Conservation (phyloP, 2,113 vertebrate species). For the Haemorhous mexicanus region DNA sequence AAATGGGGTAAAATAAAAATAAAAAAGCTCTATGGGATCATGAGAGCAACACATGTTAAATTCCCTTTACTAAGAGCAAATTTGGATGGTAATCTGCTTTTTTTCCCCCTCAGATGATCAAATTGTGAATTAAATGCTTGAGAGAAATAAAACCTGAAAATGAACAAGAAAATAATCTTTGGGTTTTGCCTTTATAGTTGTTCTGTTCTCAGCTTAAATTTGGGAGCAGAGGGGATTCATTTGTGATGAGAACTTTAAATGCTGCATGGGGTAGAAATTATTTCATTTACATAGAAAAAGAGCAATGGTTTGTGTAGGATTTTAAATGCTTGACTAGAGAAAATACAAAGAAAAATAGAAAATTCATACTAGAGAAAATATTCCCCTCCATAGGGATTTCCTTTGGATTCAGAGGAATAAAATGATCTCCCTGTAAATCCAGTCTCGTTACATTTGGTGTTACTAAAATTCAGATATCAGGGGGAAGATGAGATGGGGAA, state of each 20-base stretch:
- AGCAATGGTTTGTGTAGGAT: rapidly evolving
- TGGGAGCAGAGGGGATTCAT: not conserved
- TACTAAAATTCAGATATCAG: not conserved
- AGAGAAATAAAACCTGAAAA: not conserved
- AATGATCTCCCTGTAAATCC: not conserved
- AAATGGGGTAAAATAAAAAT: not conserved
- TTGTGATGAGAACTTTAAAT: not conserved
- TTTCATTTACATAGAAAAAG: not conserved
- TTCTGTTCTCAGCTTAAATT: not conserved
- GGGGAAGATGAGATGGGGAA: not conserved
- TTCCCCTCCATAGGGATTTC: not conserved
- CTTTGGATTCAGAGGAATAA: not conserved
- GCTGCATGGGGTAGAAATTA: not conserved
- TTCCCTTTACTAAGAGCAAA: not conserved
- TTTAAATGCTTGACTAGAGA: not conserved
- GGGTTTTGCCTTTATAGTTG: not conserved
- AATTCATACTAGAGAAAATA: not conserved
- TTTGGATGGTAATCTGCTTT: not conserved
- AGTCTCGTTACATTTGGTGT: not conserved
- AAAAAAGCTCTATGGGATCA: not conserved
- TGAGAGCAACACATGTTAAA: rapidly evolving
- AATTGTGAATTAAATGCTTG: not conserved
- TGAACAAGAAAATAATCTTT: not conserved
- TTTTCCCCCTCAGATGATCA: not conserved
- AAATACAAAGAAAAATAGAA: not conserved